Base-by-base conservation (phyloP, 2,797 vertebrate genomes). In the Scarus forsteni region DNA sequence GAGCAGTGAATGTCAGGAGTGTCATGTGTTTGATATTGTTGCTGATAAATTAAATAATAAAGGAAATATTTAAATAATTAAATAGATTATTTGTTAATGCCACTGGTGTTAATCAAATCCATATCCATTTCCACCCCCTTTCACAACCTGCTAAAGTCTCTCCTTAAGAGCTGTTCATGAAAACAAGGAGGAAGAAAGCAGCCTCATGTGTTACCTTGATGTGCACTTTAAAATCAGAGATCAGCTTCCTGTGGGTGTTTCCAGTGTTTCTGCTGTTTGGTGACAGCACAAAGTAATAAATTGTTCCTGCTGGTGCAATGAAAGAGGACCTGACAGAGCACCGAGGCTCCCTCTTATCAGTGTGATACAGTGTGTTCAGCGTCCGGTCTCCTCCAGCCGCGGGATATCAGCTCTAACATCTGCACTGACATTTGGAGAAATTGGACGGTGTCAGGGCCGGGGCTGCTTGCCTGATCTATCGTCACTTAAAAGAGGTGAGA, bases 341-440 rank as follows among this genome's bases (percentile, higher is more conserved):
- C 80, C 63, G 56, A 46, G 61, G 61, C 77, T 64, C 66, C 27
- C 57, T 77, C 79, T 92, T 87, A 90, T 92, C 81, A 78, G 56
- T 64, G 35, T 19, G 6, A 43, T 60, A 61, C 84, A 68, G 76
- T 85, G 65, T 66, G 65, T 73, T 73, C 73, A 60, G 77, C 53
- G 34, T 80, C 81, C 75, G 65, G 66, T 60, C 15, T 38, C 19
- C 48, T 68, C 39, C 59, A 39, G 54, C 38, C 36, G 6, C 71
- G 73, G 76, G 77, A 77, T 89, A 93, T 92, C 90, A 76, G 79
- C 85, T 67, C 73, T 73, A 74, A 55, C 88, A 92, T 93, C 90
- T 42, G 53, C 19, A 36, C 79, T 93, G 93, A 94, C 92, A 94
- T 95, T 94, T 93, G 71, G 81, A 92, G 78, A 85, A 92, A 93